Percentiles rank a stretch among this genome's conserved stretches.
Evolutionary conservation across 2,797 vertebrate species (phyloP).

Genomic region (Sebastes trivittatus): DNA sequence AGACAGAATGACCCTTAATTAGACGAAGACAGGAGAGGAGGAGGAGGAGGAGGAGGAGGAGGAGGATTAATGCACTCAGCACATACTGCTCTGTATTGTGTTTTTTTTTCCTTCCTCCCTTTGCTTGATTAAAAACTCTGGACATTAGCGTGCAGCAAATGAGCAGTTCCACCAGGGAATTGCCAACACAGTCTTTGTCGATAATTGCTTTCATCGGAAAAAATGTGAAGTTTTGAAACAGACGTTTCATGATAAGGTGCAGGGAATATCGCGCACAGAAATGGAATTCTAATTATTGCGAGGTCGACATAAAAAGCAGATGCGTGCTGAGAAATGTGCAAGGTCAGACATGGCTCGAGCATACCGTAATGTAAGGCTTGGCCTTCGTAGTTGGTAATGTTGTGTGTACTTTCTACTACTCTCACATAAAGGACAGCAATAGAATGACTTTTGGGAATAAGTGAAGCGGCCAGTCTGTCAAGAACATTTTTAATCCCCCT

Average conservation of each 20-base stretch:
- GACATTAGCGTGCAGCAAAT: slow-evolving; percentile 65
- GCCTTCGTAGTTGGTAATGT: not conserved
- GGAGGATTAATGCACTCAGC: slow-evolving; percentile 66
- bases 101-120: not conserved
- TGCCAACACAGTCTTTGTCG: slow-evolving; percentile 21
- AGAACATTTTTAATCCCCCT: slow-evolving; percentile 67
- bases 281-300: not conserved
- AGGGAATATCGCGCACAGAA: not conserved
- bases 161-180: slow-evolving; percentile 45
- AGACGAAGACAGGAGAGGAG: slow-evolving; percentile 62
- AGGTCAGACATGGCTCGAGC: not conserved
- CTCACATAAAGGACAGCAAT: slow-evolving; percentile 11
- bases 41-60: slow-evolving; percentile 10
- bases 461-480: slow-evolving; percentile 70
- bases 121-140: slow-evolving; percentile 78
- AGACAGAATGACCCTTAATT: slow-evolving; percentile 84
- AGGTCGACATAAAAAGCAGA: not conserved
- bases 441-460: slow-evolving; percentile 53
- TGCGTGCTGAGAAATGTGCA: not conserved
- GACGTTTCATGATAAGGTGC: slow-evolving; percentile 5
- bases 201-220: slow-evolving; percentile 49
- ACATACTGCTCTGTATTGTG: slow-evolving; percentile 29
- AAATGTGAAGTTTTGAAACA: slow-evolving; percentile 6
- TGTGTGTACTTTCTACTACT: slow-evolving; percentile 1
- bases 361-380: not conserved